phyloP scores from a whole-genome alignment of 2,113 vertebrate genomes.

The Platichthys stellatus region DNA sequence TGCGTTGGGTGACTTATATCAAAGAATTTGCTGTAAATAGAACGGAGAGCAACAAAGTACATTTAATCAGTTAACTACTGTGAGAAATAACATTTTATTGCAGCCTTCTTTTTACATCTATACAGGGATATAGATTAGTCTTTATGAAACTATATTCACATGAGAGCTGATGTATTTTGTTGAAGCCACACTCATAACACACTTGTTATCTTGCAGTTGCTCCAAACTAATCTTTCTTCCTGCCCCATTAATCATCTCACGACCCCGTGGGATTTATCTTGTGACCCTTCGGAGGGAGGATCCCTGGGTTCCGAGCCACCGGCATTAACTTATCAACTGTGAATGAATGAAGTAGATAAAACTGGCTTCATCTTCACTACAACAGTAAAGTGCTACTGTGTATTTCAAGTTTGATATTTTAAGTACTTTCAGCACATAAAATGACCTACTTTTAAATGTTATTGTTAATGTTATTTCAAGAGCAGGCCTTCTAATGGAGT shows the following conservation, averaged over 20 bases:
- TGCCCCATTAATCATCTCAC: not conserved
- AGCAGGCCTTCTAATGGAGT: not conserved
- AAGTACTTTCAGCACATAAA: too few species aligned
- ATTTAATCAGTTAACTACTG: too few species aligned
- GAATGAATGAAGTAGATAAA: not conserved
- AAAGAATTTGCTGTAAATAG: conserved; percentile 12
- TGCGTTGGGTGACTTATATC: conserved; percentile 12
- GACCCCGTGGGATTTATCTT: not conserved
- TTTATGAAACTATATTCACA: not conserved
- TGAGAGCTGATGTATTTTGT: not conserved
- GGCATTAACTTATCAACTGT: not conserved
- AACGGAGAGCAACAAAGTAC: too few species aligned
- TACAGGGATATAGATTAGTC: not conserved
- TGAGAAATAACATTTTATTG: too few species aligned
- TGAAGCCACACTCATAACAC: not conserved
- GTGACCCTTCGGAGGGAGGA: not conserved
- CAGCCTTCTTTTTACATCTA: too few species aligned
- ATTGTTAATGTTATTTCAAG: not conserved
- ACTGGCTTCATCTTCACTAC: too few species aligned
- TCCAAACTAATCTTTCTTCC: not conserved
- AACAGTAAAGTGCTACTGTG: not conserved
- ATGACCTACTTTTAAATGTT: not conserved
- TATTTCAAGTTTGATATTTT: not conserved
- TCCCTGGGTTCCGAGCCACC: not conserved
- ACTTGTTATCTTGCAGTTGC: not conserved